phyloP scores from a whole-genome alignment of 2,113 vertebrate species.

The Gymnorhina tibicen region DNA sequence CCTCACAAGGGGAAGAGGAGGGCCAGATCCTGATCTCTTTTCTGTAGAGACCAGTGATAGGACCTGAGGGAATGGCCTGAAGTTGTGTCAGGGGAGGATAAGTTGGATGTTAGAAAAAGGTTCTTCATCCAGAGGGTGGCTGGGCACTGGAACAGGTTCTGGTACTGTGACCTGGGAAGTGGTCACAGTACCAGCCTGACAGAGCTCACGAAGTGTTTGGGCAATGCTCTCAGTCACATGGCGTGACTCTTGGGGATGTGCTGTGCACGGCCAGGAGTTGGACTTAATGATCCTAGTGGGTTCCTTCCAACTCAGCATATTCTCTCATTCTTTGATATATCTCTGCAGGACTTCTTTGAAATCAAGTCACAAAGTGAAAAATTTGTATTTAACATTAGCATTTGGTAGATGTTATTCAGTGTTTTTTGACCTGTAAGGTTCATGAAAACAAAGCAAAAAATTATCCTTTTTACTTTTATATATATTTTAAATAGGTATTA shows the following conservation, averaged over 20 bases:
- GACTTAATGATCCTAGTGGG: fast-evolving
- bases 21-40: no score
- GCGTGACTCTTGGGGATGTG: background rate
- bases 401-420: background rate
- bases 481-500: background rate
- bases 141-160: background rate
- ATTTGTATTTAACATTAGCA: background rate
- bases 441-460: background rate
- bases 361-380: background rate
- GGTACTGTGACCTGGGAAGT: background rate
- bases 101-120: no score
- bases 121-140: no score
- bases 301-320: background rate
- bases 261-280: background rate
- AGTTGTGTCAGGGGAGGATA: background rate
- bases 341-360: background rate
- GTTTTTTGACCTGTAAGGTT: background rate
- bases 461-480: background rate
- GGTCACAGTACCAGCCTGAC: background rate
- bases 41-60: background rate
- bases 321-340: background rate
- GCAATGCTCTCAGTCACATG: background rate
- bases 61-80: fast-evolving
- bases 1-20: no score
- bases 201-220: background rate